These are phyloP conservation scores for Sceliomorpha sp. DNA, from an alignment of 2,888 invertebrate genomes.

Conservation along the genomic window DNA sequence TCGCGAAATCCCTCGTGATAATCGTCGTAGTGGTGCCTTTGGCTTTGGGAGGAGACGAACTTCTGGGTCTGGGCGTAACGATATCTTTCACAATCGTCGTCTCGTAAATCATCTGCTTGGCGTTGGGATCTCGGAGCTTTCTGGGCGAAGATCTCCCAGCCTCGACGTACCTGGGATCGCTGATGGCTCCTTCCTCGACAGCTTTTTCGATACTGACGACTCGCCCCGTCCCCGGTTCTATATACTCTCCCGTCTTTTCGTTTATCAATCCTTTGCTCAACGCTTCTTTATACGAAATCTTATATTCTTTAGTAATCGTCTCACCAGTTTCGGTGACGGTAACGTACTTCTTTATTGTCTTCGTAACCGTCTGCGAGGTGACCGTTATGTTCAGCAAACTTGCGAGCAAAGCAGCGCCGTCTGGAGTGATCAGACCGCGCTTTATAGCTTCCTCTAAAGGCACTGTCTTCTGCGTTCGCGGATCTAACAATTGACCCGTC, in stretches of 20 bases:
- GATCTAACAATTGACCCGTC: conserved; percentile 91
- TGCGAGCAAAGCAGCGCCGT: conserved; percentile 88
- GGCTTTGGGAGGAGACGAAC: conserved; percentile 58
- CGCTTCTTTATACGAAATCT: conserved; percentile 89
- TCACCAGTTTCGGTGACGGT: conserved; percentile 87
- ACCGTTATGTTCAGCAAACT: conserved; percentile 93
- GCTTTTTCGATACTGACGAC: conserved; percentile 89
- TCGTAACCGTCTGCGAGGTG: conserved; percentile 92
- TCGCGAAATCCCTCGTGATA: conserved; percentile 63
- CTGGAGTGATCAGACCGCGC: conserved; percentile 90
- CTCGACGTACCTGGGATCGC: conserved; percentile 70
- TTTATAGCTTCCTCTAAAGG: conserved; percentile 93
- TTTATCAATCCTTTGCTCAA: conserved; percentile 89
- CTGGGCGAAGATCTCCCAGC: conserved; percentile 57
- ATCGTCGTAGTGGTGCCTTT: conserved; percentile 71
- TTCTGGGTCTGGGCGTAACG: conserved; percentile 33
- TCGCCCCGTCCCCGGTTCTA: conserved; percentile 87
- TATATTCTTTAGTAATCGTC: conserved; percentile 80
- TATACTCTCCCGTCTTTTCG: conserved; percentile 88
- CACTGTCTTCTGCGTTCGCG: conserved; percentile 86
- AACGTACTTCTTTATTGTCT: conserved; percentile 90
- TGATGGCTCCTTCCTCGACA: conserved; percentile 86
- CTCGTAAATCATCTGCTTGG: conserved; percentile 65
- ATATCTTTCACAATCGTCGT: conserved; percentile 63
- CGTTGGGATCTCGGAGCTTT: conserved; percentile 61